phyloP scores from a whole-genome alignment of 2,113 vertebrate species.

The Neogobius melanostomus region DNA sequence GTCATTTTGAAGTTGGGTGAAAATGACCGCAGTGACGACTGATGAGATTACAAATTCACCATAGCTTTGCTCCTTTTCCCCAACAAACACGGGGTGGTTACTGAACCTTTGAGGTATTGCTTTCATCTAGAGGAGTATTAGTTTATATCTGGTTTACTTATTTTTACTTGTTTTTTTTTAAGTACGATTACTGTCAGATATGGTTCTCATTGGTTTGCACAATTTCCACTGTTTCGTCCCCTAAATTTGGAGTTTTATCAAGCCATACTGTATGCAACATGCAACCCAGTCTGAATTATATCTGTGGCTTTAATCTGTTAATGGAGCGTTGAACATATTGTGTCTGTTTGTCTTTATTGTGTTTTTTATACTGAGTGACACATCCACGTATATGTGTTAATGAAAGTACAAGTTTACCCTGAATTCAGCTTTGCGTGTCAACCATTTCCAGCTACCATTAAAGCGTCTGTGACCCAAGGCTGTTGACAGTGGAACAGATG shows the following conservation, averaged over 20 bases:
- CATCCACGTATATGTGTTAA: neutral
- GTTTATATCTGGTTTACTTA: no score
- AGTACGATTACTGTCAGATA: no score
- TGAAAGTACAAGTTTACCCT: neutral
- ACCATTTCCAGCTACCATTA: neutral
- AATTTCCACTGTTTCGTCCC: no score
- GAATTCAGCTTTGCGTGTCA: neutral
- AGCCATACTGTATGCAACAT: no score
- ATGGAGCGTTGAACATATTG: no score
- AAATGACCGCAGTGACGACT: neutral
- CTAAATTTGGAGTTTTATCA: no score
- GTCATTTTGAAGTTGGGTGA: neutral
- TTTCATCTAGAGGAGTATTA: no score
- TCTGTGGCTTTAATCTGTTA: no score
- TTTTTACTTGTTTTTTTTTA: no score
- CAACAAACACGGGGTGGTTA: neutral
- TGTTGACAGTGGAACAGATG: conserved; percentile 35
- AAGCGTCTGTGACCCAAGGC: conserved; percentile 30
- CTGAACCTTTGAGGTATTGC: neutral
- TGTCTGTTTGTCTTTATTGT: no score
- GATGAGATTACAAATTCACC: neutral
- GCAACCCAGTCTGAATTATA: no score
- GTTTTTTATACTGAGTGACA: no score
- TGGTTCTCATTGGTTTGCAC: neutral
- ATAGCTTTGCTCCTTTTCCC: neutral